Evolutionary conservation across 1,140 invertebrate species (phyloP), one percentile per base, ranked within the genome.

Genomic region (Proales similis): DNA sequence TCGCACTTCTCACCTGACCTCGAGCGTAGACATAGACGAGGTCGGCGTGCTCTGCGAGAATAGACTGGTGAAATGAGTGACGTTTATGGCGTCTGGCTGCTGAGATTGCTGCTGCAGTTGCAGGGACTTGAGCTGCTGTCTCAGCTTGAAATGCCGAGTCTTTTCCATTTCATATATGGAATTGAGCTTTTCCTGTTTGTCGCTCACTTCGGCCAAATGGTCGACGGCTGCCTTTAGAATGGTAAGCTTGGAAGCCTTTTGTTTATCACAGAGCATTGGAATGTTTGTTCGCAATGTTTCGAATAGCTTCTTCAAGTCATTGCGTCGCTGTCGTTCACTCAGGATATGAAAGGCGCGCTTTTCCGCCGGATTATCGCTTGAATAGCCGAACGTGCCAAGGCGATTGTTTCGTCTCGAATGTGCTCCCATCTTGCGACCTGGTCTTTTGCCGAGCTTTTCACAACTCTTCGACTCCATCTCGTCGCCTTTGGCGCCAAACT

Each of bases 221-320:
- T 57, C 51, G 12, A 57, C 51, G 45, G 51, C 51, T 42, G 51
- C 51, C 45, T 57, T 57, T 11, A 62, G 14, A 46, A 62, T 62
- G 5, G 57, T 62, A 11, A 47, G 14, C 26, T 62, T 62, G 0
- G 42, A 29, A 3, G 57, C 39, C 38, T 47, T 45, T 26, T 62
- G 57, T 29, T 62, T 45, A 30, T 62, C 43, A 30, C n/a, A 45
- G 5, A 62, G 39, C n/a, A 33, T 46, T 46, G 57, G 57, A 47
- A 62, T 46, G n/a, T 45, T 47, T 17, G 29, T 62, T 62, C 43
- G 30, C 19, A 62, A 20, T 6, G 39, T 47, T 46, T 62, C 57
- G 29, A 62, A 62, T 3, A 45, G 14, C 36, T 62, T 47, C 48
- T 62, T 62, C 19, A 62, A 62, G 7, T 62, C 57, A 30, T 62